phyloP scores from a whole-genome alignment of 1,140 invertebrate species.

The Saxidomus purpurata region DNA sequence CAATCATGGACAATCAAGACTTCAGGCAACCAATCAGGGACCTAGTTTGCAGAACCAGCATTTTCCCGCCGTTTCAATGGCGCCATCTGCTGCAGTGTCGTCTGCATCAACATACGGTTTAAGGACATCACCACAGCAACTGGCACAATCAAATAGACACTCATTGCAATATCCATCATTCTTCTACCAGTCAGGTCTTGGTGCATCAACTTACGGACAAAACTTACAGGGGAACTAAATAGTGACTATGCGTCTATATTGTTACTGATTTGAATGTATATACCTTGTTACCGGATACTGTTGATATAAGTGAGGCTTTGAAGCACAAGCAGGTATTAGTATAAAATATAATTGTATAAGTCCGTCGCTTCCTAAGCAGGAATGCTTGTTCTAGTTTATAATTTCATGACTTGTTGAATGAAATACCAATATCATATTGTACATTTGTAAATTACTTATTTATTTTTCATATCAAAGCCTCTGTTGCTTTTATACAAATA shows the following conservation, averaged over 20 bases:
- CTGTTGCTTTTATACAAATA: no score
- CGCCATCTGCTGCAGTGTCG: slow-evolving; percentile 5
- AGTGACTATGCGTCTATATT: not conserved
- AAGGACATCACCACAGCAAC: slow-evolving; percentile 41
- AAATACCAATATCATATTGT: no score
- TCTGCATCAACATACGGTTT: slow-evolving; percentile 26
- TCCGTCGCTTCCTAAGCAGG: no score
- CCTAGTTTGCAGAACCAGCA: slow-evolving; percentile 13
- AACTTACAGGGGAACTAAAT: not conserved
- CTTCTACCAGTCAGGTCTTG: not conserved
- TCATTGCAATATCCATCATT: slow-evolving; percentile 33
- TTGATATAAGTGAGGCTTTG: not conserved
- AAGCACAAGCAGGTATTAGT: no score
- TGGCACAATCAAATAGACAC: slow-evolving; percentile 43
- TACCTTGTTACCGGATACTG: not conserved
- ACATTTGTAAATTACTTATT: no score
- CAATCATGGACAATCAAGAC: slow-evolving; percentile 9
- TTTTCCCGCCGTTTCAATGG: slow-evolving; percentile 21
- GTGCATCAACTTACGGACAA: not conserved
- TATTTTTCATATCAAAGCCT: no score
- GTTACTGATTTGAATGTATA: not conserved
- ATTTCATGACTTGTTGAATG: no score
- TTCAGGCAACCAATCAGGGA: slow-evolving; percentile 47
- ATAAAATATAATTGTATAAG: no score
- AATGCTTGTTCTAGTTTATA: no score